Conservation (phyloP, 2,888 invertebrate species). For the Lasioglossum villosulum region DNA sequence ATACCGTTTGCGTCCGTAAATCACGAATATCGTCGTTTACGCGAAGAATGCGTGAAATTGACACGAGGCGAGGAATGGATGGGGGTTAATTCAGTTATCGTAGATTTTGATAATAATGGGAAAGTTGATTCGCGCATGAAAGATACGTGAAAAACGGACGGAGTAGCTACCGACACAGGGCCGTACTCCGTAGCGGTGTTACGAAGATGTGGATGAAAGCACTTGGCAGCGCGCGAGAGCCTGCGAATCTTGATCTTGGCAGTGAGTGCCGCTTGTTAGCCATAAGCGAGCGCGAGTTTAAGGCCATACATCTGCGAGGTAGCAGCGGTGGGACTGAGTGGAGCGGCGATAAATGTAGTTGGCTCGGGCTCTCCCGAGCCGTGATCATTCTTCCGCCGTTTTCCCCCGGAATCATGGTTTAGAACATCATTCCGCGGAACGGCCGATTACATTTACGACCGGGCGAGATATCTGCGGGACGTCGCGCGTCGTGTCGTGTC, state of each 20-base stretch:
- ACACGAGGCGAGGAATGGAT: too few relatives aligned
- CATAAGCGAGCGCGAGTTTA: slow-evolving; percentile 61
- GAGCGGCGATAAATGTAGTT: slow-evolving; percentile 69
- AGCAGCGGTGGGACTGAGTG: slow-evolving; percentile 15
- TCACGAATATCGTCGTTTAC: too few relatives aligned
- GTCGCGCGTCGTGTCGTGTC: neutral
- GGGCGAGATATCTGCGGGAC: slow-evolving; percentile 18
- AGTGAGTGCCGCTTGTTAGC: slow-evolving; percentile 70
- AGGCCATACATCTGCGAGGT: slow-evolving; percentile 61
- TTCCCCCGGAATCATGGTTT: slow-evolving; percentile 56
- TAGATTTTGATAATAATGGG: neutral
- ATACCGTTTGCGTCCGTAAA: too few relatives aligned
- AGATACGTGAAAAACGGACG: neutral
- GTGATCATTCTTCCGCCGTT: slow-evolving; percentile 69
- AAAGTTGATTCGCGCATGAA: neutral
- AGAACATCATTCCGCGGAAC: slow-evolving; percentile 66
- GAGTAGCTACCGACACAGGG: neutral
- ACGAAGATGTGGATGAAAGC: slow-evolving; percentile 25
- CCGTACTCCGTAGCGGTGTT: neutral
- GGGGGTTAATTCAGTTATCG: too few relatives aligned
- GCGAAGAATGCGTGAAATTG: too few relatives aligned
- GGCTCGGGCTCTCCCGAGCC: slow-evolving; percentile 66
- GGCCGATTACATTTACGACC: slow-evolving; percentile 68
- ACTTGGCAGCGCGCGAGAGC: slow-evolving; percentile 45
- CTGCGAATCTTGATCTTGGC: slow-evolving; percentile 76